phyloP scores from a whole-genome alignment of 2,888 invertebrate species.

The Pristionchus maxplancki region DNA sequence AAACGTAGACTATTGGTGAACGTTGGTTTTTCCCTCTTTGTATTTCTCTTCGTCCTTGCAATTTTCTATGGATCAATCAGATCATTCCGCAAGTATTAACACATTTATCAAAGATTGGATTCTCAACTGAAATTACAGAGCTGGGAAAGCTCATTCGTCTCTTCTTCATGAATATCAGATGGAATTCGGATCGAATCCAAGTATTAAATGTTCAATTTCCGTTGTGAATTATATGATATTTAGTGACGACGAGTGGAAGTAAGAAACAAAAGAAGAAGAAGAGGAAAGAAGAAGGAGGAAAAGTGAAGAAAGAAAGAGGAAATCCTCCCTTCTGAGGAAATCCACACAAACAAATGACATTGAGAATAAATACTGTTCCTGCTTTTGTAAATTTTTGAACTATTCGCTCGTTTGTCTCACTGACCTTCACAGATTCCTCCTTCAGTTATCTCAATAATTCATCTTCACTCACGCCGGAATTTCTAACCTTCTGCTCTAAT shows the following conservation, averaged over 20 bases:
- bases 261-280: not conserved
- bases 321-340: conserved; percentile 19
- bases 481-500: not conserved
- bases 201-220: not conserved
- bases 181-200: conserved; percentile 11
- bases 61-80: not conserved
- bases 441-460: not conserved
- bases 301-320: not conserved
- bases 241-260: not conserved
- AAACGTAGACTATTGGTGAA: not conserved
- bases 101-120: not conserved
- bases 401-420: not conserved
- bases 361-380: conserved; percentile 14
- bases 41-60: not conserved
- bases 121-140: not conserved
- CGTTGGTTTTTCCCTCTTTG: not conserved
- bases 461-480: not conserved
- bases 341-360: not conserved
- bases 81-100: not conserved
- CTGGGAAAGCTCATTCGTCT: not conserved
- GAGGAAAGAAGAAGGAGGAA: not conserved
- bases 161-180: not conserved
- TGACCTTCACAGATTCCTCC: not conserved
- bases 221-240: not conserved
- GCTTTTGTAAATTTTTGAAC: not conserved